Base-by-base conservation (phyloP, 1,140 invertebrate species). In the Euwallacea similis region DNA sequence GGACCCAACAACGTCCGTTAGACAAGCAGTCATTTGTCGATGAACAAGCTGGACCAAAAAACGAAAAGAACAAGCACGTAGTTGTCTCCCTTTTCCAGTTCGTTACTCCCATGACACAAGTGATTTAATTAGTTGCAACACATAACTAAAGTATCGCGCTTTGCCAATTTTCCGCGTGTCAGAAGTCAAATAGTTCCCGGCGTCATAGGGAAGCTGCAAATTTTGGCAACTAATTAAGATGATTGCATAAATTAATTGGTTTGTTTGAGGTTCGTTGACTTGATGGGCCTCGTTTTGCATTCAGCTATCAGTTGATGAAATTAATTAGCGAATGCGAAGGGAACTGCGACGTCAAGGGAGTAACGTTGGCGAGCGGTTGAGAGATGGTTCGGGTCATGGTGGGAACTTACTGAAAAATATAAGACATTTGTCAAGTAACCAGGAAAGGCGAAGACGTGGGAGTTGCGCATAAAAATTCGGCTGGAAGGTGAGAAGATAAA, bases 141-240 rank as follows among this genome's bases (percentile, higher is more conserved):
- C 33, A 59, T 10, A 42, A 67, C 54, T 44, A 67, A 58, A 67
- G 41, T 67, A 59, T 58, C 56, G 21, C 66, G 66, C 42, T 58
- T 67, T 59, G 66, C 66, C 66, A 59, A 67, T 67, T 67, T 59
- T 59, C 54, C 42, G 66, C 66, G 33, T 67, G 66, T 67, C 66
- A 67, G 33, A 67, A 67, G 66, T 67, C 66, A 67, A 67, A 67
- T 67, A 67, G 66, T 67, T 15, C 42, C 41, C 9, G 33, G 54
- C 66, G 54, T 59, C 42, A 42, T 41, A 50, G 63, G 33, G 63
- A 66, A 55, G 63, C 63, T 66, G 63, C 63, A 66, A 66, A 41
- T 59, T 68, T 60, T 50, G 66, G 58, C 66, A 68, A 60, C 55
- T 68, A 68, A 61, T 68, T 68, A 61, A 68, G 55, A 46, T 60